Evolutionary conservation across 2,797 vertebrate genomes (phyloP).

Genomic region (Phalloptychus januarius): DNA sequence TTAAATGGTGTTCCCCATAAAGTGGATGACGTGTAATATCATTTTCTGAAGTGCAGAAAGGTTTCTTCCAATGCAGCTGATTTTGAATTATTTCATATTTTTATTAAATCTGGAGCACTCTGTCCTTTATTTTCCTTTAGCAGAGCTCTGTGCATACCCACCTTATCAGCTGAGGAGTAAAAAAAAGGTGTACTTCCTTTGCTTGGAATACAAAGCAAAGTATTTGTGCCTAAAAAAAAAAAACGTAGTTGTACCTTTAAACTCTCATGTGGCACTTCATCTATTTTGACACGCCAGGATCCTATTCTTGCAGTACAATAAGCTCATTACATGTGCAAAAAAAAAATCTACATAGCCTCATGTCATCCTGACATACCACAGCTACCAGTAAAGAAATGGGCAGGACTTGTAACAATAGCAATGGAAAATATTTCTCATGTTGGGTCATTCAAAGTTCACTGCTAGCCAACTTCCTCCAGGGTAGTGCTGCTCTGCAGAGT

Average conservation of each 20-base stretch:
- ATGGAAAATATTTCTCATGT: constrained; percentile 66
- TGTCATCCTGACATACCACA: constrained; percentile 24
- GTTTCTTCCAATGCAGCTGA: background rate
- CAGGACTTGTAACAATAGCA: constrained; percentile 56
- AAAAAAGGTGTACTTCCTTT: background rate
- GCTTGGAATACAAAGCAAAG: background rate
- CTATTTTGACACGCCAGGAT: background rate
- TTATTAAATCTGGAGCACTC: background rate
- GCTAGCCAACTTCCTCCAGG: constrained; percentile 60
- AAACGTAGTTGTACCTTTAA: background rate
- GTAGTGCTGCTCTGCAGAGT: constrained; percentile 40
- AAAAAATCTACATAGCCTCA: constrained; percentile 11
- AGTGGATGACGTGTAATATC: background rate
- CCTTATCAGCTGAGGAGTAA: background rate
- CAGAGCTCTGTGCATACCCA: constrained; percentile 1
- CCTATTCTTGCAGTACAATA: background rate
- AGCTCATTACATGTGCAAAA: background rate
- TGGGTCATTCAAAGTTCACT: constrained; percentile 74
- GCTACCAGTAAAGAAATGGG: constrained; percentile 20
- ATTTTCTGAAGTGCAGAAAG: constrained; percentile 6
- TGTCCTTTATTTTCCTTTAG: constrained; percentile 21
- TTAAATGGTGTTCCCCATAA: background rate
- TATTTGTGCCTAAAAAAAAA: background rate
- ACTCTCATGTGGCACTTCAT: background rate
- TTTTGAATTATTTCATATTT: constrained; percentile 19